Percentiles rank a stretch among this genome's conserved stretches.
phyloP scores from a whole-genome alignment of 2,797 vertebrate genomes.

The Euphonia xanthogaster region DNA sequence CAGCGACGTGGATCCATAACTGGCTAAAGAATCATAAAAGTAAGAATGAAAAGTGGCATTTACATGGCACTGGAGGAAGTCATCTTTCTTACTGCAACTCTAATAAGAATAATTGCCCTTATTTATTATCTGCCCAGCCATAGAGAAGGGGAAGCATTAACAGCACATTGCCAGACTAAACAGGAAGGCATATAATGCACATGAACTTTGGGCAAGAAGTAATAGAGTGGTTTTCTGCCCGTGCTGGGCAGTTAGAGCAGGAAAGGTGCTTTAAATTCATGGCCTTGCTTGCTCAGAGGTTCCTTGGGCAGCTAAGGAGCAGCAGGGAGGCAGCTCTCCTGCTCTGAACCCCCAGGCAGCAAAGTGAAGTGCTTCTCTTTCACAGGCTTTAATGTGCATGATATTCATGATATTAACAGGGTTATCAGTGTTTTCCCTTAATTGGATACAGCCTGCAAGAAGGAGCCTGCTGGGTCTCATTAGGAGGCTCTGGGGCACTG shows the following conservation, averaged over 20 bases:
- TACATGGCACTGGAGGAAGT: slow-evolving; percentile 29
- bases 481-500: too few species aligned
- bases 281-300: not conserved
- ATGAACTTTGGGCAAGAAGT: not conserved
- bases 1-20: slow-evolving; percentile 12
- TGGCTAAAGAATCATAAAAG: slow-evolving; percentile 49
- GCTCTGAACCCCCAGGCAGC: not conserved
- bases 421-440: not conserved
- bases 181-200: not conserved
- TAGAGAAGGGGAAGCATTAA: not conserved
- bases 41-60: slow-evolving; percentile 53
- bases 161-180: not conserved
- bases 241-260: not conserved
- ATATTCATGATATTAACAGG: not conserved
- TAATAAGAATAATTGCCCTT: slow-evolving; percentile 19
- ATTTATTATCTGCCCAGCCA: slow-evolving; percentile 28
- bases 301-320: not conserved
- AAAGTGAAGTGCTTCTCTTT: not conserved
- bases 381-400: not conserved
- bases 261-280: not conserved
- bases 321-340: not conserved
- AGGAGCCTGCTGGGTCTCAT: not conserved
- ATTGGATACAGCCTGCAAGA: not conserved
- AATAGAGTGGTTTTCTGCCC: not conserved
- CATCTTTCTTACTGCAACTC: not conserved